Evolutionary conservation across 1,140 invertebrate species (phyloP).

Genomic region (Penaeus vannamei): DNA sequence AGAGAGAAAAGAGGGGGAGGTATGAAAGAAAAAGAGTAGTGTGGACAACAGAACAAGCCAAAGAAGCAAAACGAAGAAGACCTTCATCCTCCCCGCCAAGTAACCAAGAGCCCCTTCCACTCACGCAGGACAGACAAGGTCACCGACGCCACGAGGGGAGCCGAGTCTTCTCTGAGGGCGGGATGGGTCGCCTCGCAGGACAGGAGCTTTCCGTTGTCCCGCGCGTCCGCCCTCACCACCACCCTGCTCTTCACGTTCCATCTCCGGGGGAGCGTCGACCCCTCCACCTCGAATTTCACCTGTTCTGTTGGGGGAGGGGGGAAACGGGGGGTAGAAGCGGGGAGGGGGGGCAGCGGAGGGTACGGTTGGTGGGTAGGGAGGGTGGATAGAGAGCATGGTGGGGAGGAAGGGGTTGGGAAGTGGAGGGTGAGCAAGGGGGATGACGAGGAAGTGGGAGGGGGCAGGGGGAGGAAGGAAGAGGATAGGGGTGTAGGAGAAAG

Average conservation of each 20-base stretch:
- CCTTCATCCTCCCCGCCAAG: too few relatives aligned
- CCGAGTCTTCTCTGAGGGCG: background rate
- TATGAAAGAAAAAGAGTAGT: too few relatives aligned
- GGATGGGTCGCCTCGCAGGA: slow-evolving; percentile 43
- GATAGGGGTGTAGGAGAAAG: too few relatives aligned
- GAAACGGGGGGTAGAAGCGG: background rate
- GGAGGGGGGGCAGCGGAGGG: background rate
- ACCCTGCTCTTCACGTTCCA: slow-evolving; percentile 45
- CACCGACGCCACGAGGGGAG: slow-evolving; percentile 25
- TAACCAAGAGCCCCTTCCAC: background rate
- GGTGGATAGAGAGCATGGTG: background rate
- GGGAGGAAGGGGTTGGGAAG: background rate
- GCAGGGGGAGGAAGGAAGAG: too few relatives aligned
- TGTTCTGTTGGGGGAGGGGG: slow-evolving; percentile 10
- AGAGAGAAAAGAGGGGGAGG: too few relatives aligned
- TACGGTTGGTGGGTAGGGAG: background rate
- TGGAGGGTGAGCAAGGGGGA: background rate
- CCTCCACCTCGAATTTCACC: slow-evolving; percentile 41
- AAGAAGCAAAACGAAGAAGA: too few relatives aligned
- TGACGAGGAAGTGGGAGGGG: too few relatives aligned
- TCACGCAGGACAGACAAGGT: slow-evolving; percentile 50
- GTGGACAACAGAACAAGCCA: too few relatives aligned
- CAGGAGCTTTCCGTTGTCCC: slow-evolving; percentile 26
- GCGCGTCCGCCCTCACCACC: slow-evolving; percentile 12
- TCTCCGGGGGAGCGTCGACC: background rate